Conservation (phyloP, 92 coral and sea anemone species). For the Chrysogorgia sp. region DNA sequence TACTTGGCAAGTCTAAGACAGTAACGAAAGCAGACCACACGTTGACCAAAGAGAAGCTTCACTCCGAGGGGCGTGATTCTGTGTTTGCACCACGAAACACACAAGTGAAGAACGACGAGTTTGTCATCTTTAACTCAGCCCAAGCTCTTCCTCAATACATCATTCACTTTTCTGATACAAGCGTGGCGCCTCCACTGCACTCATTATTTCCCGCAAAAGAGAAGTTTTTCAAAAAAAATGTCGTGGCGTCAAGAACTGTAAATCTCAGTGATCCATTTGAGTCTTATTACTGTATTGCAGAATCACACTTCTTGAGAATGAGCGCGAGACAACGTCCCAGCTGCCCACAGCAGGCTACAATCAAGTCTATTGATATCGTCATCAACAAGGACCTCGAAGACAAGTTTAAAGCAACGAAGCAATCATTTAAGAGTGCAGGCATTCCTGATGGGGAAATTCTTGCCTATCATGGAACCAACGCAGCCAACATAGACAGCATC, state of each 20-base stretch:
- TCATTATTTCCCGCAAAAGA: constrained; percentile 3
- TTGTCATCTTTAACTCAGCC: constrained; percentile 50
- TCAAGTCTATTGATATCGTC: constrained; percentile 43
- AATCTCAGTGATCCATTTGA: constrained; percentile 37
- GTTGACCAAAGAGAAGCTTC: constrained; percentile 27
- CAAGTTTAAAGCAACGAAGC: constrained; percentile 30
- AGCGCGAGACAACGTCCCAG: neutral
- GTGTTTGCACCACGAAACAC: constrained; percentile 21
- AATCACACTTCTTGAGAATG: constrained; percentile 22
- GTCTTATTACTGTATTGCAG: constrained; percentile 26
- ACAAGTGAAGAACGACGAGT: constrained; percentile 56
- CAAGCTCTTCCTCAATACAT: constrained; percentile 56
- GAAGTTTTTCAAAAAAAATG: neutral
- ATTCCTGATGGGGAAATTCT: constrained; percentile 44
- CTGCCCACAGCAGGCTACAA: neutral
- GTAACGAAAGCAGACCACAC: constrained; percentile 13
- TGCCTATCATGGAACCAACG: constrained; percentile 42
- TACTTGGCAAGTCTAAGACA: constrained; percentile 34
- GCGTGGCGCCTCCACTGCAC: neutral
- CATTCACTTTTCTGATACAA: constrained; percentile 28
- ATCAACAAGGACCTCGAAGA: constrained; percentile 29
- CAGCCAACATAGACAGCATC: constrained; percentile 23
- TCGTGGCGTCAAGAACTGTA: constrained; percentile 29
- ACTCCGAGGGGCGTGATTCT: constrained; percentile 25
- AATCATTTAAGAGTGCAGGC: constrained; percentile 9